A percentile compares a stretch with the other conserved stretches of the same genome.
phyloP scores from a whole-genome alignment of 2,797 vertebrate species.

The Acropternis orthonyx region DNA sequence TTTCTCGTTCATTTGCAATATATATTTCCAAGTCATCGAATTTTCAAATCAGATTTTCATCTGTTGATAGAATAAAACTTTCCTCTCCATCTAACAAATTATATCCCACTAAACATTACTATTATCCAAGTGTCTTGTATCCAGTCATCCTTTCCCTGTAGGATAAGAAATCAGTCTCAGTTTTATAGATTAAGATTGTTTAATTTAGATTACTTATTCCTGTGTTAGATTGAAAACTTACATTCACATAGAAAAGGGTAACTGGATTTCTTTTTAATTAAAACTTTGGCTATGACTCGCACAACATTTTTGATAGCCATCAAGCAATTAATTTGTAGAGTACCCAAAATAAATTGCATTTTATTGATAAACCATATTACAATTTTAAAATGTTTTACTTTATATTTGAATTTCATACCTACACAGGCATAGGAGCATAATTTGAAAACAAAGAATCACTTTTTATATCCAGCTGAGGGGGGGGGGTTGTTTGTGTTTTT shows the following conservation, averaged over 20 bases:
- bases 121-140: background rate
- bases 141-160: background rate
- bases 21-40: background rate
- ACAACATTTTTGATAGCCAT: background rate
- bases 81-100: background rate
- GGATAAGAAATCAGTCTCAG: background rate
- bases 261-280: background rate
- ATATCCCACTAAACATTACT: background rate
- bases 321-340: background rate
- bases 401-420: background rate
- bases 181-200: background rate
- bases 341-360: background rate
- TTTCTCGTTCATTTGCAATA: background rate
- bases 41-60: background rate
- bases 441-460: background rate
- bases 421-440: background rate
- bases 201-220: background rate
- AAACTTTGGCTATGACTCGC: background rate
- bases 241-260: background rate
- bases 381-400: background rate
- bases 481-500: background rate
- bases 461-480: background rate
- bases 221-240: background rate
- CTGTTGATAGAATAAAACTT: background rate
- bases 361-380: background rate